Conservation (phyloP, 2,888 invertebrate genomes). For the Pardosa pseudoannulata region DNA sequence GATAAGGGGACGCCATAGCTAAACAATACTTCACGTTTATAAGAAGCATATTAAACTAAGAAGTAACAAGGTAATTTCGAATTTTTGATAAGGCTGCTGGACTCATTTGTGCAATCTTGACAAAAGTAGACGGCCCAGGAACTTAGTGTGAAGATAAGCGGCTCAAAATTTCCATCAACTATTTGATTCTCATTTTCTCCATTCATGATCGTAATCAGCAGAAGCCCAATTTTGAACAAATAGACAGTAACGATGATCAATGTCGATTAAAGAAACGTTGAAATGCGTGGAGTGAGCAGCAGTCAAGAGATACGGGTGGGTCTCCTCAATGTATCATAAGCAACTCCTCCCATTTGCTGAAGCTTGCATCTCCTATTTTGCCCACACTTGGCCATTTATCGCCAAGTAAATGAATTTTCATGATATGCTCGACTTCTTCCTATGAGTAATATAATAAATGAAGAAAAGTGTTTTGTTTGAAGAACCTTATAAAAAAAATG, state of each 20-base stretch:
- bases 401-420: constrained; percentile 16
- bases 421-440: not conserved
- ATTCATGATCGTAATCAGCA: constrained; percentile 25
- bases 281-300: constrained; percentile 29
- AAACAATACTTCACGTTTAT: not conserved
- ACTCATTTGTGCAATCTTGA: constrained; percentile 44
- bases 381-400: constrained; percentile 41
- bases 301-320: constrained; percentile 38
- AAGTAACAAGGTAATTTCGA: constrained; percentile 41
- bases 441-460: not conserved
- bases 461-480: not conserved
- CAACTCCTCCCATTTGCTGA: constrained; percentile 37
- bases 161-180: constrained; percentile 50
- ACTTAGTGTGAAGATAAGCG: constrained; percentile 24
- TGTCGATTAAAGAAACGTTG: constrained; percentile 41
- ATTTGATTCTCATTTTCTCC: constrained; percentile 8
- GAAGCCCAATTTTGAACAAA: constrained; percentile 52
- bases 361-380: not conserved
- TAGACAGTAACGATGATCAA: constrained; percentile 45
- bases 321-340: constrained; percentile 33
- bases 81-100: constrained; percentile 24
- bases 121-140: constrained; percentile 26
- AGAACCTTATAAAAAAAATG: not conserved
- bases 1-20: not conserved
- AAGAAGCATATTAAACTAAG: not conserved